Evolutionary conservation across 2,888 invertebrate genomes (phyloP).

Genomic region (Carterocephalus palaemon): DNA sequence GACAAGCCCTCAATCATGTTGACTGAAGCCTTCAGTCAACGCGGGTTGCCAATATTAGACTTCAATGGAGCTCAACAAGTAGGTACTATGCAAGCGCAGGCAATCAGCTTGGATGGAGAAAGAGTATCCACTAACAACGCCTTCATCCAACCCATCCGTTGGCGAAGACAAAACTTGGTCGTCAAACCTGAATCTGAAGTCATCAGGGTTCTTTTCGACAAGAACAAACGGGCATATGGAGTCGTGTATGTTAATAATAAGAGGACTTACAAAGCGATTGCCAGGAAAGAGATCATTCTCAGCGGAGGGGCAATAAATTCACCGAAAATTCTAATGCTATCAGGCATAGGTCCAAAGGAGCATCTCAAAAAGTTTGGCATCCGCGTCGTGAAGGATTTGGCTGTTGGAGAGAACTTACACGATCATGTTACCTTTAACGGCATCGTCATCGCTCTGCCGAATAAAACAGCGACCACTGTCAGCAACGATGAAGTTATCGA

Average conservation of each 20-base stretch:
- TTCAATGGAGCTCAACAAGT: conserved; percentile 74
- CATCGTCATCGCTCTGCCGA: conserved; percentile 72
- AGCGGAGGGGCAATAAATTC: conserved; percentile 54
- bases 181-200: conserved; percentile 75
- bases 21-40: conserved; percentile 77
- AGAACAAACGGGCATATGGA: conserved; percentile 51
- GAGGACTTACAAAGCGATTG: conserved; percentile 40
- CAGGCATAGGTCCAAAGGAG: conserved; percentile 56
- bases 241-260: conserved; percentile 45
- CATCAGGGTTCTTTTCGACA: conserved; percentile 75
- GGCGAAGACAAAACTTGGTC: conserved; percentile 68
- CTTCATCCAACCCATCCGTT: conserved; percentile 81
- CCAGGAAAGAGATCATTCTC: conserved; percentile 57
- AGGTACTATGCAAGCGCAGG: conserved; percentile 79
- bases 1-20: conserved; percentile 77
- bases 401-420: conserved; percentile 61
- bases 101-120: conserved; percentile 72
- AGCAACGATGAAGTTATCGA: conserved; percentile 51
- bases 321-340: conserved; percentile 58
- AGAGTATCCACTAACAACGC: conserved; percentile 81
- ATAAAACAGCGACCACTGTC: conserved; percentile 66
- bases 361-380: conserved; percentile 48
- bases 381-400: conserved; percentile 46
- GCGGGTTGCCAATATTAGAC: conserved; percentile 78
- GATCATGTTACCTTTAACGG: conserved; percentile 65